Percentiles rank a stretch among this genome's conserved stretches.
Conservation (phyloP, 2,888 invertebrate genomes). For the Dorcus hopei region DNA sequence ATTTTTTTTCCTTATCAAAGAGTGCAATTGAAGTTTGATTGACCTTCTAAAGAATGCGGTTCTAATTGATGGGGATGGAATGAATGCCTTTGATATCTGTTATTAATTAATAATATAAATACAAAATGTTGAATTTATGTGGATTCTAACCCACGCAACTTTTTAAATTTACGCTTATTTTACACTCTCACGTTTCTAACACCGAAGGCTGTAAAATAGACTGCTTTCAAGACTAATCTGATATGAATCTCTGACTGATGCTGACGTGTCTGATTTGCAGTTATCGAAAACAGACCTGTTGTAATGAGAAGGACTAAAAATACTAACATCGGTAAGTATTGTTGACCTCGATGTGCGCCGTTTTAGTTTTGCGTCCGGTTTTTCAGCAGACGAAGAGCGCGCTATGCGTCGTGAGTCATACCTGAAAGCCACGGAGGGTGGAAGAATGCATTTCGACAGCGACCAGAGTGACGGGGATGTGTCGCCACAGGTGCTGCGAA, state of each 20-base stretch:
- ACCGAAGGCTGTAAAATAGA: neutral
- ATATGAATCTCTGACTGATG: too few species aligned
- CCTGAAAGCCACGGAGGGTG: conserved; percentile 86
- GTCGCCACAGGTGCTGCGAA: conserved; percentile 57
- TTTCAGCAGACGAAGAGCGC: conserved; percentile 76
- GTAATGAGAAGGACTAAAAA: conserved; percentile 49
- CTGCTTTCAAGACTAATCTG: too few species aligned
- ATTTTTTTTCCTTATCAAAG: too few species aligned
- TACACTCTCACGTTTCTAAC: neutral
- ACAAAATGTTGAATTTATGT: too few species aligned
- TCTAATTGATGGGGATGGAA: too few species aligned
- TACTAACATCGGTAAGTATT: conserved; percentile 48
- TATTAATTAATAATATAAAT: too few species aligned
- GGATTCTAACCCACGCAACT: neutral
- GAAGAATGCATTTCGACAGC: conserved; percentile 70
- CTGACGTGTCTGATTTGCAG: conserved; percentile 17
- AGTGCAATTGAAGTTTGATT: too few species aligned
- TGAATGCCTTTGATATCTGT: too few species aligned
- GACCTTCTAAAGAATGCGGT: too few species aligned
- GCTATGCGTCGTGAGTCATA: conserved; percentile 90
- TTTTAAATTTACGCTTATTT: neutral
- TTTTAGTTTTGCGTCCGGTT: conserved; percentile 12
- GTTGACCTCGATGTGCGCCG: neutral
- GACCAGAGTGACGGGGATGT: conserved; percentile 60
- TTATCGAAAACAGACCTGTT: conserved; percentile 38